These are phyloP conservation scores for Microplitis manilae DNA, from an alignment of 2,888 invertebrate species.

Conservation along the genomic window DNA sequence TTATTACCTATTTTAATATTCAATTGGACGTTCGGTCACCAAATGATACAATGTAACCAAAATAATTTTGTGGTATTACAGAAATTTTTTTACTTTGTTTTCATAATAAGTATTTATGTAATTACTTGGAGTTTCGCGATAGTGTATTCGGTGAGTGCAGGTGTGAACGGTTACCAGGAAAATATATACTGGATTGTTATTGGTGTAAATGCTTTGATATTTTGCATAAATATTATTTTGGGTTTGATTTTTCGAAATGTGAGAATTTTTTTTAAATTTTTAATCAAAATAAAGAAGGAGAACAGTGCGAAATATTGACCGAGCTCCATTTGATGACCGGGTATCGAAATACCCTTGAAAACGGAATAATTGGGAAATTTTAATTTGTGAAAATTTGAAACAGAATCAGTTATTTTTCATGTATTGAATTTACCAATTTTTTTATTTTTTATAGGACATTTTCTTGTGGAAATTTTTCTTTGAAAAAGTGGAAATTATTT, in stretches of 20 bases:
- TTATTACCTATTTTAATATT: slow-evolving; percentile 20
- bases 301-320: not conserved
- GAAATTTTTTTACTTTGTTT: not conserved
- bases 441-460: too few species aligned
- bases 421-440: too few species aligned
- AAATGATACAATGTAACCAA: slow-evolving; percentile 32
- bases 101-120: not conserved
- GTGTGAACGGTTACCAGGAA: not conserved
- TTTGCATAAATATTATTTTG: not conserved
- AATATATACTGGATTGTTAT: not conserved
- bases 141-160: not conserved
- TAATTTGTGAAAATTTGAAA: too few species aligned
- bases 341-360: too few species aligned
- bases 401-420: too few species aligned
- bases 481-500: too few species aligned
- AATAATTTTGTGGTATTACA: slow-evolving; percentile 7
- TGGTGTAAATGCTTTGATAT: not conserved
- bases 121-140: not conserved
- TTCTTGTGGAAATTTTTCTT: too few species aligned
- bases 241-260: not conserved
- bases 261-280: not conserved
- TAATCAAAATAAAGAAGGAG: too few species aligned
- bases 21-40: slow-evolving; percentile 33
- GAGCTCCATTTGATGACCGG: too few species aligned
- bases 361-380: too few species aligned